Evolutionary conservation across 2,888 invertebrate genomes (phyloP), one percentile per base, ranked within the genome.

Genomic region (Agrilus mali): DNA sequence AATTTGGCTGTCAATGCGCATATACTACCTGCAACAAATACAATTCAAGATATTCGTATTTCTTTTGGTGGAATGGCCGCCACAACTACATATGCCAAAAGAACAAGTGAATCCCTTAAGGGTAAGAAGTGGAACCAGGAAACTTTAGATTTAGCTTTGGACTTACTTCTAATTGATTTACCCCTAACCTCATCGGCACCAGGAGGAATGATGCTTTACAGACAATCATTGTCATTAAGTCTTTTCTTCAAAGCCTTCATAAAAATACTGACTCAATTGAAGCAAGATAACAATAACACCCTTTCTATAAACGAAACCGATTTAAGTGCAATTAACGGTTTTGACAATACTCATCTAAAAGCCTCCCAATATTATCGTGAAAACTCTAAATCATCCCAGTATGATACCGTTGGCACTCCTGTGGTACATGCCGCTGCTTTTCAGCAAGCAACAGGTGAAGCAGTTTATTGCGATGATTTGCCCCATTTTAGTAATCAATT

Each of bases 21-120:
- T 38, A 78, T 93, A 48, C 64, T 77, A 54, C 60, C 69, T 4
- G 59, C 65, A 33, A 40, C 40, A 7, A 20, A 39, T 15, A 44
- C 37, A 13, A 51, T 54, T 39, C 64, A 74, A 42, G 68, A 80
- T 36, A 73, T 82, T 27, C 69, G 72, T 43, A 65, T 93, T 48
- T 82, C 86, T n/a, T 95, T 80, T 60, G 95, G 96, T 43, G 96
- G 95, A 27, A 89, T 96, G 90, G 92, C 88, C 1, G 83, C 88
- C 5, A 86, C 79, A 2, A 90, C 92, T 0, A 75, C 85, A 38
- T 67, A 82, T 59, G 86, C 89, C 0, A 66, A 68, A 17, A 75
- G 76, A 57, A 80, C 90, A 8, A 47, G 55, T 75, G 78, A 46
- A 60, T 73, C 40, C 56, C 22, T 22, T 7, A 55, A 45, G 36